phyloP scores from a whole-genome alignment of 1,140 invertebrate genomes.

The Sweltsa coloradensis region DNA sequence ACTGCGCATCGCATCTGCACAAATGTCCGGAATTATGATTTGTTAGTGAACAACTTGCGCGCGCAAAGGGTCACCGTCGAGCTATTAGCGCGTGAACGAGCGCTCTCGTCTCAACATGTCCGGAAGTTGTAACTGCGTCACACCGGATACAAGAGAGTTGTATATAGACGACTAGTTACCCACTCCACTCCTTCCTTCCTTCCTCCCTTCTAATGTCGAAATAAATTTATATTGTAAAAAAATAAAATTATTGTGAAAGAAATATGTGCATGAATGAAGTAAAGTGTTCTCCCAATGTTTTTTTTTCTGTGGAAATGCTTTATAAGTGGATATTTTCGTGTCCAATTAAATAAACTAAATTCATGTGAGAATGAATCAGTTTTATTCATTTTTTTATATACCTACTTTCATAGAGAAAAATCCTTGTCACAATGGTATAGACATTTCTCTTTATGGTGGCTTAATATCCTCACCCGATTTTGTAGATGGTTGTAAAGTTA shows the following conservation, averaged over 20 bases:
- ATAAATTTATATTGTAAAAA: slow-evolving; percentile 7
- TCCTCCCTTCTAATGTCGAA: not conserved
- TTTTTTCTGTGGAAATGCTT: too few relatives aligned
- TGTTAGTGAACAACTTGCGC: slow-evolving; percentile 3
- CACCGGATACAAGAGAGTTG: slow-evolving; percentile 76
- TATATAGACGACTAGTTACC: slow-evolving; percentile 48
- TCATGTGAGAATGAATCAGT: too few relatives aligned
- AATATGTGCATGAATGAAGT: not conserved
- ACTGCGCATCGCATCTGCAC: slow-evolving; percentile 4
- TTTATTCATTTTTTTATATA: too few relatives aligned
- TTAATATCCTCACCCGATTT: too few relatives aligned
- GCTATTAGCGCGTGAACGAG: not conserved
- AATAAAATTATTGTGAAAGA: slow-evolving; percentile 2
- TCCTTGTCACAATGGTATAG: too few relatives aligned
- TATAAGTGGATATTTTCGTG: too few relatives aligned
- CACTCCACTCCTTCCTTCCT: not conserved
- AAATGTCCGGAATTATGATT: too few relatives aligned
- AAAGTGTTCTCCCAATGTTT: too few relatives aligned
- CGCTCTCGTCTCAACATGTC: slow-evolving; percentile 27
- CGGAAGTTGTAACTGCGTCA: slow-evolving; percentile 68
- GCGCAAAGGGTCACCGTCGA: slow-evolving; percentile 10
- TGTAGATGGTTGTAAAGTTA: too few relatives aligned
- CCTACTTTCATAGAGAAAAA: too few relatives aligned
- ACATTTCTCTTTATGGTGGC: too few relatives aligned
- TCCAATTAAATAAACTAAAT: too few relatives aligned